These are phyloP conservation scores for Phallusia fumigata DNA, from an alignment of 23 tunicate species.

Conservation along the genomic window DNA sequence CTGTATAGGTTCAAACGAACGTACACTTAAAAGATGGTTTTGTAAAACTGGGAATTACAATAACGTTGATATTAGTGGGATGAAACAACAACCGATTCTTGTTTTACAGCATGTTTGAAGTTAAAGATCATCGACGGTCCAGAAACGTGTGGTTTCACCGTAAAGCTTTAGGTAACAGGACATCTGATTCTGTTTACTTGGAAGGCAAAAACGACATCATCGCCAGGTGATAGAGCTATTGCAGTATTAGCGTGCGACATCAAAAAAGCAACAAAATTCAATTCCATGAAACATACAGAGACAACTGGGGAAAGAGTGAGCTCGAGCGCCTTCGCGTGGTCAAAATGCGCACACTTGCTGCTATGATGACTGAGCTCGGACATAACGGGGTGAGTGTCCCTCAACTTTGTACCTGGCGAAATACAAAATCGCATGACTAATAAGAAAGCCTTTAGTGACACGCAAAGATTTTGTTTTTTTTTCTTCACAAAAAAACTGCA, in stretches of 20 bases:
- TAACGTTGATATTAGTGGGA: too few relatives aligned
- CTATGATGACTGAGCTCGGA: neutral
- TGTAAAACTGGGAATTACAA: too few relatives aligned
- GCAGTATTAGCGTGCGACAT: too few relatives aligned
- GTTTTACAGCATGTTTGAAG: neutral
- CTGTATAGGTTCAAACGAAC: too few relatives aligned
- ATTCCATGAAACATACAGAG: neutral
- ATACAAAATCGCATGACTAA: too few relatives aligned
- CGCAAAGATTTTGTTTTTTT: too few relatives aligned
- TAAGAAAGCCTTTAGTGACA: too few relatives aligned
- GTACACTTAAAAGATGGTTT: too few relatives aligned
- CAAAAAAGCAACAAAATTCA: neutral
- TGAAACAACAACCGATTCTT: too few relatives aligned
- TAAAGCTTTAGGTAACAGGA: neutral
- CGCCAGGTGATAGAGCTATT: too few relatives aligned
- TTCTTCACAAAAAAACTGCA: too few relatives aligned
- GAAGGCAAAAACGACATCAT: neutral
- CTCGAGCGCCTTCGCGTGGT: constrained; percentile 2
- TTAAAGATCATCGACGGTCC: neutral
- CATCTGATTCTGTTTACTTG: neutral
- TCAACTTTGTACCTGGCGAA: too few relatives aligned
- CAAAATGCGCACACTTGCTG: neutral
- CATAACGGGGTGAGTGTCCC: neutral
- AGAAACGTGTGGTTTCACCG: neutral
- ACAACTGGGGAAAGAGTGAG: neutral